Evolutionary conservation across 2,888 invertebrate genomes (phyloP), one percentile per base, ranked within the genome.

Genomic region (Vanessa cardui): DNA sequence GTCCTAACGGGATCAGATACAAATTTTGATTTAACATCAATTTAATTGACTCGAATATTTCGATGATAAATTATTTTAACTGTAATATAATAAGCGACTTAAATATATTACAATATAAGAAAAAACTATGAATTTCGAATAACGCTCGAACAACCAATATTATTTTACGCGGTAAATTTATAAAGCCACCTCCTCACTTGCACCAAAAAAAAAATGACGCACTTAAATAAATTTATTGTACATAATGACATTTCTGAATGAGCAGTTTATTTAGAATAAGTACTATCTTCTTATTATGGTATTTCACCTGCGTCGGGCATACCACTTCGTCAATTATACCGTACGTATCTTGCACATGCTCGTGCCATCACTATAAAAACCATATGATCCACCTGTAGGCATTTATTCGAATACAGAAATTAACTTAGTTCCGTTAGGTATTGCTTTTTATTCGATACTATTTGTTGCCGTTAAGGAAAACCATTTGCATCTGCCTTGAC

Each of bases 281-380:
- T 73, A 68, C 21, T 67, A 73, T 73, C 73, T 78, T 80, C 78
- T 81, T 82, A 82, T 83, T 82, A 82, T 78, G 76, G 72, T 74
- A 79, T 82, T 84, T 83, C 89, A 90, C 88, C 89, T 91, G 90
- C 83, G 77, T 67, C 74, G 68, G 64, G 79, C 78, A 81, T 77
- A 79, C 78, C 76, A n/a, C 77, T 81, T 79, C 76, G 74, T 83
- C 87, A 86, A 88, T 87, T 89, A 88, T 76, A 76, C 83, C 80
- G 80, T 80, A 76, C 78, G 74, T 81, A 82, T 81, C 69, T 12
- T 69, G 78, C 79, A 74, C 76, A 76, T 81, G 81, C 85, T 79
- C 85, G 85, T 85, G 87, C 83, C 79, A 54, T 52, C 47, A 50
- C n/a, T 64, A 68, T 70, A 72, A 74, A 73, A 76, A 74, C 60